These are phyloP conservation scores for Thunnus albacares DNA, from an alignment of 2,797 vertebrate species.

Conservation along the genomic window DNA sequence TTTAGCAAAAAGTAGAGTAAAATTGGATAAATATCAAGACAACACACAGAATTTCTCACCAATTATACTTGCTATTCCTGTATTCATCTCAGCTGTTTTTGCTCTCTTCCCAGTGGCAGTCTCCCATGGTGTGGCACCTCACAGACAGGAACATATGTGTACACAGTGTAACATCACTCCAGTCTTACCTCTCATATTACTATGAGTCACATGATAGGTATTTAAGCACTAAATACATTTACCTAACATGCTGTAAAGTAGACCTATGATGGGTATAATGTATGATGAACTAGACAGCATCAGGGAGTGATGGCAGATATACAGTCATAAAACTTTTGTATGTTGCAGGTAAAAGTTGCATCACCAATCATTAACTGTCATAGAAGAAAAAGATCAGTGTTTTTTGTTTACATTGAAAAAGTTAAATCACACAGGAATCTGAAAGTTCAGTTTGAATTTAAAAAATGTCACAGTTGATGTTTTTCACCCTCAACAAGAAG, in stretches of 20 bases:
- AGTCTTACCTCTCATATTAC: conserved; percentile 42
- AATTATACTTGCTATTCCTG: conserved; percentile 14
- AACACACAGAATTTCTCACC: conserved; percentile 32
- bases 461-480: neutral
- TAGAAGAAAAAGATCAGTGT: neutral
- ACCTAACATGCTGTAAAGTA: neutral
- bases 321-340: neutral
- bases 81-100: conserved; percentile 45
- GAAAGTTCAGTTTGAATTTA: neutral
- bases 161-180: conserved; percentile 27
- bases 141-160: conserved; percentile 5
- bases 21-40: neutral
- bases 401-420: neutral
- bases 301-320: neutral
- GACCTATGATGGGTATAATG: neutral
- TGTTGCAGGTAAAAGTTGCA: neutral
- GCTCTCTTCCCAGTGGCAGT: neutral
- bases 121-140: conserved; percentile 2
- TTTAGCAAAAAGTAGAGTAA: neutral
- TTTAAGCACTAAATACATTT: neutral
- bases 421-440: neutral
- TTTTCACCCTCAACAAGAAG: neutral
- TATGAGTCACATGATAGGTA: conserved; percentile 13
- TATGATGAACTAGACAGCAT: neutral
- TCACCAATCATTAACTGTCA: neutral